Evolutionary conservation across 2,113 vertebrate genomes (phyloP).

Genomic region (Setophaga petechia): DNA sequence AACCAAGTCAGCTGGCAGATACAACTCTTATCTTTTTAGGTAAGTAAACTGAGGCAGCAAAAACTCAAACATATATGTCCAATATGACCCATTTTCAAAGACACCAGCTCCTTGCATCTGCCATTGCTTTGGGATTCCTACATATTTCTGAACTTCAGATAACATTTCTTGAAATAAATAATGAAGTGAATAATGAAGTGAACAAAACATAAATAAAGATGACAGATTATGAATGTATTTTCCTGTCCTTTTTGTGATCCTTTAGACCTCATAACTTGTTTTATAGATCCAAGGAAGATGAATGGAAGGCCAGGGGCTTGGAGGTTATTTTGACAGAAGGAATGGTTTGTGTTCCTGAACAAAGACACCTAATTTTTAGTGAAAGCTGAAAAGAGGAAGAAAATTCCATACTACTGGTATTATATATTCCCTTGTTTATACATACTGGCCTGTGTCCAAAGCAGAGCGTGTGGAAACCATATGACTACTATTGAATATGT

Average conservation of each 20-base stretch:
- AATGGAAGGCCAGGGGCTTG: not conserved
- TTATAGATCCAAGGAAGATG: not conserved
- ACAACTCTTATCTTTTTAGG: not conserved
- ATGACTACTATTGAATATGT: constrained; percentile 50
- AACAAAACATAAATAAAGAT: constrained; percentile 1
- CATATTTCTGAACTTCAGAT: not conserved
- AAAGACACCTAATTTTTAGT: constrained; percentile 60
- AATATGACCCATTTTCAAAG: not conserved
- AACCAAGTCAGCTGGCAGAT: not conserved
- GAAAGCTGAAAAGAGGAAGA: constrained; percentile 43
- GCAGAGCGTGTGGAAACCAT: constrained; percentile 54
- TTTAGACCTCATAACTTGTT: constrained; percentile 7
- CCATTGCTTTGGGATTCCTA: not conserved
- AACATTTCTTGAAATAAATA: constrained; percentile 17
- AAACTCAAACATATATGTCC: not conserved
- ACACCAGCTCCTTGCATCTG: not conserved
- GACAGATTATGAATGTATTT: not conserved
- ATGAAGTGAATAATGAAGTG: constrained; percentile 21
- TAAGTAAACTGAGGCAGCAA: not conserved
- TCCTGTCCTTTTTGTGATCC: not conserved
- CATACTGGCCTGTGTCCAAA: constrained; percentile 51
- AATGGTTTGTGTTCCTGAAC: constrained; percentile 40
- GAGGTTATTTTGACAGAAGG: constrained; percentile 14
- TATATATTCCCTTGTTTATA: constrained; percentile 46
- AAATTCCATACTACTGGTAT: constrained; percentile 54